Percentiles rank a stretch among this genome's conserved stretches.
phyloP scores from a whole-genome alignment of 2,113 vertebrate species.

The Pollimyrus isidori region DNA sequence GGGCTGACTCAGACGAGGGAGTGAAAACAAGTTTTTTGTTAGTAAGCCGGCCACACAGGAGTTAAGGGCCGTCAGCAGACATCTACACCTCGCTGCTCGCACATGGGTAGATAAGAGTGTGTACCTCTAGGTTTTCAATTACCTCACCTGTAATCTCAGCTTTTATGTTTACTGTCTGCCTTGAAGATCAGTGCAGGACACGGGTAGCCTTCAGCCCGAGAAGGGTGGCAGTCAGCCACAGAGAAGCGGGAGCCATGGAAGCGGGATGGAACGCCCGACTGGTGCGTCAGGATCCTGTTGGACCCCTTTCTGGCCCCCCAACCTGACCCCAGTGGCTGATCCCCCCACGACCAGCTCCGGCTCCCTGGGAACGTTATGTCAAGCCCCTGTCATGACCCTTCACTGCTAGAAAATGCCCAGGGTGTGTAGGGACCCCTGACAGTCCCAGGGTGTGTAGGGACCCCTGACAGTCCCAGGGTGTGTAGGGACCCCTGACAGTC shows the following conservation, averaged over 20 bases:
- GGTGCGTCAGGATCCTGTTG: not conserved
- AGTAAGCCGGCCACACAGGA: not conserved
- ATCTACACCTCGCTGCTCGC: not conserved
- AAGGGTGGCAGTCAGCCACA: not conserved
- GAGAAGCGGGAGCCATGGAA: not conserved
- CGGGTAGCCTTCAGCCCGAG: not conserved
- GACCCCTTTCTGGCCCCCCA: not conserved
- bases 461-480: not conserved
- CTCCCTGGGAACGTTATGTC: not conserved
- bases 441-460: not conserved
- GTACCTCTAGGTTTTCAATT: not conserved
- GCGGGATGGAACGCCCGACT: not conserved
- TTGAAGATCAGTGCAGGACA: not conserved
- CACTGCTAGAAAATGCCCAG: not conserved
- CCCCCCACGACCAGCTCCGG: not conserved
- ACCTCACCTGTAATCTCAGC: not conserved
- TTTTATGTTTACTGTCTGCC: not conserved
- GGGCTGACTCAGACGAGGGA: not conserved
- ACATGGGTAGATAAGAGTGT: not conserved
- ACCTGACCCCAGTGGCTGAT: not conserved
- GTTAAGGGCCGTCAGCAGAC: not conserved
- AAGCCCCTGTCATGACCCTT: not conserved
- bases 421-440: not conserved
- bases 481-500: slow-evolving; percentile 14
- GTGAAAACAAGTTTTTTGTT: not conserved